Percentiles rank a stretch among this genome's conserved stretches.
These are phyloP conservation scores for Lordiphosa clarofinis DNA, from an alignment of 1,140 invertebrate species.

Conservation along the genomic window DNA sequence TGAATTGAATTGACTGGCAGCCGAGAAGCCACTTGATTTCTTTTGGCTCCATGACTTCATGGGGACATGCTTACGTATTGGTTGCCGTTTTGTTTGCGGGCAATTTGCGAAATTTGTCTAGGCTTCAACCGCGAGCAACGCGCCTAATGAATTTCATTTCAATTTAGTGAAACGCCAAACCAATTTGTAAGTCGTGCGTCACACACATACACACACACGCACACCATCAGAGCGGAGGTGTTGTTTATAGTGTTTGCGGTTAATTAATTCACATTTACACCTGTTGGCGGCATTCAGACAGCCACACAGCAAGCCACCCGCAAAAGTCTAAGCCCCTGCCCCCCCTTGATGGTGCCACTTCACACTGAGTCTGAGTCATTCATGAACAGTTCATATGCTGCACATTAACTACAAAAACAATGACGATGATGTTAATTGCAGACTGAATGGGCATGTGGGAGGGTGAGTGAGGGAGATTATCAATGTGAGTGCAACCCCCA, in stretches of 20 bases:
- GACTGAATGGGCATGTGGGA: too few species aligned
- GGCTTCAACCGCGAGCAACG: constrained; percentile 14
- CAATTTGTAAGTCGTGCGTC: constrained; percentile 57
- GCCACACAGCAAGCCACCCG: constrained; percentile 22
- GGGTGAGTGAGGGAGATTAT: too few species aligned
- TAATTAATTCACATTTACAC: constrained; percentile 79
- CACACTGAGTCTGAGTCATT: constrained; percentile 5
- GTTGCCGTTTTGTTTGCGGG: constrained; percentile 12
- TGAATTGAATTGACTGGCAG: constrained; percentile 69
- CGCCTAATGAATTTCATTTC: constrained; percentile 70
- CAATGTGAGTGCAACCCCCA: too few species aligned
- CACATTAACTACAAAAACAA: constrained; percentile 46
- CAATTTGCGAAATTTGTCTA: constrained; percentile 46
- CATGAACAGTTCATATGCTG: constrained; percentile 55
- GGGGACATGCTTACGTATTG: constrained; percentile 33
- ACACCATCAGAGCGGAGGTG: constrained; percentile 34
- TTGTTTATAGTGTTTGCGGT: constrained; percentile 79
- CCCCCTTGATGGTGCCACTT: constrained; percentile 3
- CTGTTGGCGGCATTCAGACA: constrained; percentile 63
- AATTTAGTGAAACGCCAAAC: constrained; percentile 61
- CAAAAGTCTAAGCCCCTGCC: too few species aligned
- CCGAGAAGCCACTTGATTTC: constrained; percentile 59
- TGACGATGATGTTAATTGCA: neutral
- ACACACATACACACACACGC: constrained; percentile 21
- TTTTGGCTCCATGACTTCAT: constrained; percentile 28